phyloP scores from a whole-genome alignment of 2,113 vertebrate species.

The Mesitornis unicolor region DNA sequence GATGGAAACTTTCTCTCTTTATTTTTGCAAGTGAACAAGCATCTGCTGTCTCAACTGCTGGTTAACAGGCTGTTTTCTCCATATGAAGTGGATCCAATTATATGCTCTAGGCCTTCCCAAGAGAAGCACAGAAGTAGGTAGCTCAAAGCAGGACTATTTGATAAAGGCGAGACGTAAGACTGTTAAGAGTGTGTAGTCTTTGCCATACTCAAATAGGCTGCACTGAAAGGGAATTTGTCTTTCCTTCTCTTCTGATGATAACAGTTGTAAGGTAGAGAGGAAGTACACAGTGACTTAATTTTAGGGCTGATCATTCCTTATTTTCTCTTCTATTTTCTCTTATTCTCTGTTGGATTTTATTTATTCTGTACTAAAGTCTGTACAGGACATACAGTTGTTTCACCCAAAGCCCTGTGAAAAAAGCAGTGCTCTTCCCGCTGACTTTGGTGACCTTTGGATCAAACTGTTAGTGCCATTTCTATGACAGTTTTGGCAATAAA shows the following conservation, averaged over 20 bases:
- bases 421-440: neutral
- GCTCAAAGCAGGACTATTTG: neutral
- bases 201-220: neutral
- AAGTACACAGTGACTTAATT: neutral
- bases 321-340: neutral
- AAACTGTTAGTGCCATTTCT: neutral
- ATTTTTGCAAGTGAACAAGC: neutral
- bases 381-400: neutral
- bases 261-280: neutral
- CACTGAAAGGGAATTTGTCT: neutral
- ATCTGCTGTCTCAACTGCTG: neutral
- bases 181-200: neutral
- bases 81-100: constrained; percentile 2
- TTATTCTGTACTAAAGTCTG: neutral
- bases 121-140: neutral
- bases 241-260: neutral
- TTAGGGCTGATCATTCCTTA: neutral
- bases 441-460: constrained; percentile 32
- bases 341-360: neutral
- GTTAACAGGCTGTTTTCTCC: neutral
- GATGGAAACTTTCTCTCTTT: neutral
- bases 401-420: neutral
- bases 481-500: neutral
- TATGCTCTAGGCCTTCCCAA: neutral
- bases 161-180: neutral